Evolutionary conservation across 2,113 vertebrate genomes (phyloP), one percentile per base, ranked within the genome.

Genomic region (Polypterus senegalus): DNA sequence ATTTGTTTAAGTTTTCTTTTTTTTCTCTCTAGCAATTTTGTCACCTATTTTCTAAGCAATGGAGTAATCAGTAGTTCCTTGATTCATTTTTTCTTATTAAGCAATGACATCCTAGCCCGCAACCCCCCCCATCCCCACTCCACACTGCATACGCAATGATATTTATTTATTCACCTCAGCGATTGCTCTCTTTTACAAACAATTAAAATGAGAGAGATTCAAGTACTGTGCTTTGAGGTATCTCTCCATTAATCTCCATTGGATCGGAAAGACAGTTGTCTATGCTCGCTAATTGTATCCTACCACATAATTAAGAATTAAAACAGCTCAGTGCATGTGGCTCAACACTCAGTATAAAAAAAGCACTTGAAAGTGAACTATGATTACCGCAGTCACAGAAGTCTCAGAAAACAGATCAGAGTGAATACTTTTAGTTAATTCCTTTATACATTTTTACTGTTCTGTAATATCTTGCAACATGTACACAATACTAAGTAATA

Each of bases 81-180:
- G 27, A 27, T 27, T 27, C 27, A 27, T 27, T 27, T 27, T 27
- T 27, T 27, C 27, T 27, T 27, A 27, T 27, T 27, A 27, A 27
- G 27, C 27, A 27, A 1, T 27, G 27, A 27, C 27, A 27, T 27
- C 27, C 27, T 2, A 27, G 27, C 27, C 27, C 27, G 27, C 27
- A 27, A 27, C 27, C 2, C 27, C 27, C 27, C 27, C 27, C 27
- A n/a, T 27, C 27, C 27, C 27, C 27, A 27, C 27, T 27, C 27
- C 27, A 27, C 27, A 27, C 27, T 27, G 70, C 62, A 64, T 68
- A 58, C 65, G 64, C 66, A 72, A 70, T 70, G 61, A 58, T 60
- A 70, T 69, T 68, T 69, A 60, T 54, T 59, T 55, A 60, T 71
- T 68, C 67, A 61, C 70, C 48, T 58, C 66, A 68, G 67, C 64